Percentiles rank a stretch among this genome's conserved stretches.
Evolutionary conservation across 2,797 vertebrate genomes (phyloP).

Genomic region (Megaceryle alcyon): DNA sequence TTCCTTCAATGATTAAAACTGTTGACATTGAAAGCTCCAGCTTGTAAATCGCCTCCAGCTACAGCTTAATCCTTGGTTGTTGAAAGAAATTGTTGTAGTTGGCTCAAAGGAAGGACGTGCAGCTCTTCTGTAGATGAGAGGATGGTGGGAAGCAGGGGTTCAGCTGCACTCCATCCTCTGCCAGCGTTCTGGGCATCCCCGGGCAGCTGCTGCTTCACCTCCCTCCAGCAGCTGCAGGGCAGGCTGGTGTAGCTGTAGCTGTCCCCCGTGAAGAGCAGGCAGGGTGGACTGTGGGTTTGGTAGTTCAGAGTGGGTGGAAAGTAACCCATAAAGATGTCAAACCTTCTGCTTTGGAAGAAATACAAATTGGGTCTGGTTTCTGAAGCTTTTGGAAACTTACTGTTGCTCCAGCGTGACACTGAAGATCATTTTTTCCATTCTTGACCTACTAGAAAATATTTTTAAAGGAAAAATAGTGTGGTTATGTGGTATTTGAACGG

Average conservation of each 20-base stretch:
- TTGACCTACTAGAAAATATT: neutral
- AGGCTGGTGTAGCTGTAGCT: neutral
- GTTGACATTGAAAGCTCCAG: constrained; percentile 26
- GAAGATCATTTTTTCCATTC: neutral
- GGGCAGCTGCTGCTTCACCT: neutral
- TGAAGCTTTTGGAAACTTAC: neutral
- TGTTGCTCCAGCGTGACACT: neutral
- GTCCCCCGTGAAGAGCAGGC: neutral
- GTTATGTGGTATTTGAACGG: neutral
- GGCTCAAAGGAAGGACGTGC: neutral
- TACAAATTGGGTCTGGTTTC: neutral
- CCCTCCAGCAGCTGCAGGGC: neutral
- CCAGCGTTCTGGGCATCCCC: neutral
- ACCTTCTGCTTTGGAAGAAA: neutral
- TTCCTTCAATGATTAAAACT: neutral
- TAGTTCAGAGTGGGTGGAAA: neutral
- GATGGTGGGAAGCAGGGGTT: neutral
- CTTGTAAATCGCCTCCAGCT: constrained; percentile 20
- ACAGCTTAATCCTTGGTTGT: constrained; percentile 6
- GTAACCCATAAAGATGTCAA: neutral
- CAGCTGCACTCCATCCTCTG: neutral
- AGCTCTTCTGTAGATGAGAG: neutral
- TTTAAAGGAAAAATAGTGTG: neutral
- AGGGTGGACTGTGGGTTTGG: neutral
- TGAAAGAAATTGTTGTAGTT: constrained; percentile 12